These are phyloP conservation scores for Helicolenus hilgendorfi DNA, from an alignment of 2,797 vertebrate genomes.

Conservation along the genomic window DNA sequence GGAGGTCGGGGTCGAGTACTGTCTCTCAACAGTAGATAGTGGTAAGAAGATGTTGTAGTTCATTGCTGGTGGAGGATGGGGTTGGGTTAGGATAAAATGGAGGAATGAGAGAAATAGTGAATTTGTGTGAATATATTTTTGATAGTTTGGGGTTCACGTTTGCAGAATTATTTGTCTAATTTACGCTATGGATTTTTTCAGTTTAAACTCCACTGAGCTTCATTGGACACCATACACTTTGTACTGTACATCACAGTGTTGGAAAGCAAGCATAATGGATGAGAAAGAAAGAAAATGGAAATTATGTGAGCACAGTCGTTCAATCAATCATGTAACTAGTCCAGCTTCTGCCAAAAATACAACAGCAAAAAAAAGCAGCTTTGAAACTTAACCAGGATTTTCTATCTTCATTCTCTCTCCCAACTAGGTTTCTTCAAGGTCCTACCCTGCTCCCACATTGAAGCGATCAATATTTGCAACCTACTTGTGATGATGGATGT, in stretches of 20 bases:
- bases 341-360: neutral
- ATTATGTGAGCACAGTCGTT: neutral
- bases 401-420: constrained; percentile 14
- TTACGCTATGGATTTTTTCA: neutral
- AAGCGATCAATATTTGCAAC: constrained; percentile 50
- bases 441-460: neutral
- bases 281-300: neutral
- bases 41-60: neutral
- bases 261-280: neutral
- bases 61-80: neutral
- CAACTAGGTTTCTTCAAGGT: constrained; percentile 24
- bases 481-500: constrained; percentile 43
- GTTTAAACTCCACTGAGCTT: neutral
- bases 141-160: neutral
- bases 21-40: no score
- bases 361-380: neutral
- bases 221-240: neutral
- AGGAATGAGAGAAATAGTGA: neutral
- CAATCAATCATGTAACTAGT: neutral
- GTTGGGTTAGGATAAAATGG: neutral
- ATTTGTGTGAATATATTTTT: neutral
- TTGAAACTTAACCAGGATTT: neutral
- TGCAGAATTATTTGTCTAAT: neutral
- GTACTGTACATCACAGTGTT: neutral
- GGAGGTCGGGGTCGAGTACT: no score